A percentile compares a stretch with the other conserved stretches of the same genome.
These are phyloP conservation scores for Homarus gammarus DNA, from an alignment of 2,888 invertebrate species.

Conservation along the genomic window DNA sequence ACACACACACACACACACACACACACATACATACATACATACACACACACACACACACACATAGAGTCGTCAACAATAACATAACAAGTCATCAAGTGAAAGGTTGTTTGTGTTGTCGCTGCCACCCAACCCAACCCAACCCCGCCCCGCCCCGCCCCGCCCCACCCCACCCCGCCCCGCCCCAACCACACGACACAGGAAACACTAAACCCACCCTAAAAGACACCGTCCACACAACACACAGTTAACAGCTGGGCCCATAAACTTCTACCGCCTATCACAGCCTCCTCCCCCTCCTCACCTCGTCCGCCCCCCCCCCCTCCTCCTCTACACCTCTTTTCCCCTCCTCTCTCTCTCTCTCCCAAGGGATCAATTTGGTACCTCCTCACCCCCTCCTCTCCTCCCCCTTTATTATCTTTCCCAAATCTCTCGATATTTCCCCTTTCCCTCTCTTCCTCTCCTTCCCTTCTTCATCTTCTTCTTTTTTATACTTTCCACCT, in stretches of 20 bases:
- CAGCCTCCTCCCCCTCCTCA: not conserved
- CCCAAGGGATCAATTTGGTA: not conserved
- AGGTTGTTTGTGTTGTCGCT: too few relatives aligned
- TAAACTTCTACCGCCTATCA: not conserved
- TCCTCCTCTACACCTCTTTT: not conserved
- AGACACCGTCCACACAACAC: too few relatives aligned
- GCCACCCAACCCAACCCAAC: too few relatives aligned
- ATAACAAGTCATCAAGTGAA: too few relatives aligned
- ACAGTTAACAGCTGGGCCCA: too few relatives aligned
- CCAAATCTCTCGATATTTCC: not conserved
- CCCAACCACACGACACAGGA: too few relatives aligned
- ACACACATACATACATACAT: not conserved
- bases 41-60: not conserved
- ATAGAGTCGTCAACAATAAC: too few relatives aligned
- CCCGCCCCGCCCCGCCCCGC: too few relatives aligned
- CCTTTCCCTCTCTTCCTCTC: slow-evolving; percentile 28
- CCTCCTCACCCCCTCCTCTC: too few relatives aligned
- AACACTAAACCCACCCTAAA: too few relatives aligned
- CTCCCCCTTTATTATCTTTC: not conserved
- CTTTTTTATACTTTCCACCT: not conserved
- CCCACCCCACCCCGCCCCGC: too few relatives aligned
- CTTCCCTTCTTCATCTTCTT: not conserved
- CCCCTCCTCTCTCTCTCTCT: not conserved
- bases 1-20: slow-evolving; percentile 9
- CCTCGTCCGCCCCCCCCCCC: not conserved